These are phyloP conservation scores for Elephantulus edwardii DNA, from an alignment of 2,113 vertebrate species.

Conservation along the genomic window DNA sequence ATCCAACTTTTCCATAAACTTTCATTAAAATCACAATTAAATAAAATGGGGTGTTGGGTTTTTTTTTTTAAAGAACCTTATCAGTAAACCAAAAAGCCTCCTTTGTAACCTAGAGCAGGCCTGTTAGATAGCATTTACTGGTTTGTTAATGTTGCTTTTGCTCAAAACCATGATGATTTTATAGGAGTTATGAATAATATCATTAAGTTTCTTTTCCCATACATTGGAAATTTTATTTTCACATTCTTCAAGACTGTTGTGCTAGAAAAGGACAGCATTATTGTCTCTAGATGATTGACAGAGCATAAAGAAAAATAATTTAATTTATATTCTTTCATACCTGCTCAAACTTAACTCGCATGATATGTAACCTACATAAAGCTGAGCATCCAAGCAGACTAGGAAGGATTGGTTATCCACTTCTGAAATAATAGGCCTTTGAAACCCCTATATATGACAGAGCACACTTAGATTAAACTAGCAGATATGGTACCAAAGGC, in stretches of 20 bases:
- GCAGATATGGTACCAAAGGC: too few relatives aligned
- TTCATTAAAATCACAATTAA: too few relatives aligned
- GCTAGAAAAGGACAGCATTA: neutral
- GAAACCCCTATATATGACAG: too few relatives aligned
- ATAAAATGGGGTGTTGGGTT: too few relatives aligned
- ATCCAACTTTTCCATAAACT: too few relatives aligned
- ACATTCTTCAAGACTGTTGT: neutral
- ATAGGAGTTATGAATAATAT: neutral
- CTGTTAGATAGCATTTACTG: neutral
- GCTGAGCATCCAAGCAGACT: too few relatives aligned
- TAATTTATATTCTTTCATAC: neutral
- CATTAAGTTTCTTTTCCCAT: neutral
- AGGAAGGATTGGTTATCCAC: too few relatives aligned
- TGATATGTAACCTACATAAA: neutral
- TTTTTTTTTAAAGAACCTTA: too few relatives aligned
- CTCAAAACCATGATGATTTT: neutral
- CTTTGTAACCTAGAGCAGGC: neutral
- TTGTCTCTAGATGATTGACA: neutral
- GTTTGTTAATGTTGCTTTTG: neutral
- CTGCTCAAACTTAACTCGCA: neutral
- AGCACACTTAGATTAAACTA: too few relatives aligned
- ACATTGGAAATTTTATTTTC: neutral
- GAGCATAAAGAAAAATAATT: neutral
- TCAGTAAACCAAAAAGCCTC: neutral
- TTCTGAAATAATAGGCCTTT: too few relatives aligned